Evolutionary conservation across 2,797 vertebrate genomes (phyloP).

Genomic region (Eutrigla gurnardus): DNA sequence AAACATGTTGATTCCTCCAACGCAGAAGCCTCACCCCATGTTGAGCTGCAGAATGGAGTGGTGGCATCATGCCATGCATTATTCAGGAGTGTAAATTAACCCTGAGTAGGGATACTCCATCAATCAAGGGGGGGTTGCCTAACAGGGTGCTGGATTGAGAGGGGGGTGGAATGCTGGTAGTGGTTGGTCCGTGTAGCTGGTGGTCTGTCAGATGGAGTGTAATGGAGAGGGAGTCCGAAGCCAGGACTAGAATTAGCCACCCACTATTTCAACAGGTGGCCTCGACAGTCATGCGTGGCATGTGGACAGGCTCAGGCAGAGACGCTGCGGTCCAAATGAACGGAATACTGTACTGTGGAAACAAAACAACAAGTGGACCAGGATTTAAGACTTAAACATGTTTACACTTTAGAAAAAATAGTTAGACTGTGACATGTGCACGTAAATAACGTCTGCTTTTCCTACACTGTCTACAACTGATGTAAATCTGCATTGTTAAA

Average conservation of each 20-base stretch:
- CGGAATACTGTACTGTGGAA: conserved; percentile 33
- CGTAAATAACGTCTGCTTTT: not conserved
- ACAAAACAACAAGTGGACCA: conserved; percentile 20
- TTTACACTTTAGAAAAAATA: conserved; percentile 27
- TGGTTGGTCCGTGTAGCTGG: conserved; percentile 74
- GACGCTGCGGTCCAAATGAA: not conserved
- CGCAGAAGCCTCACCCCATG: conserved; percentile 86
- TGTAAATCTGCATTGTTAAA: not conserved
- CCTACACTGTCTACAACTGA: not conserved
- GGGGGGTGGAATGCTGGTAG: conserved; percentile 78
- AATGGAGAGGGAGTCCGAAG: conserved; percentile 85
- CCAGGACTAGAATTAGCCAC: conserved; percentile 88
- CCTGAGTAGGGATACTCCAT: conserved; percentile 91
- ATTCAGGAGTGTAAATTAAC: conserved; percentile 94
- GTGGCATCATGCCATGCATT: conserved; percentile 87
- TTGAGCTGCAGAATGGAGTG: conserved; percentile 87
- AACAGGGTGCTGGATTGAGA: conserved; percentile 83
- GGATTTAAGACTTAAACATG: conserved; percentile 21
- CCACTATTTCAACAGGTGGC: conserved; percentile 91
- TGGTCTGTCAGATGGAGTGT: conserved; percentile 82
- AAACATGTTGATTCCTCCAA: conserved; percentile 76
- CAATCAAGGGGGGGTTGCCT: conserved; percentile 90
- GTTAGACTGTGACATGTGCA: not conserved
- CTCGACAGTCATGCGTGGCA: conserved; percentile 74
- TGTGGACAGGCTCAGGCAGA: conserved; percentile 57